Conservation (phyloP, 2,888 invertebrate species). For the Epirrhoe alternata region DNA sequence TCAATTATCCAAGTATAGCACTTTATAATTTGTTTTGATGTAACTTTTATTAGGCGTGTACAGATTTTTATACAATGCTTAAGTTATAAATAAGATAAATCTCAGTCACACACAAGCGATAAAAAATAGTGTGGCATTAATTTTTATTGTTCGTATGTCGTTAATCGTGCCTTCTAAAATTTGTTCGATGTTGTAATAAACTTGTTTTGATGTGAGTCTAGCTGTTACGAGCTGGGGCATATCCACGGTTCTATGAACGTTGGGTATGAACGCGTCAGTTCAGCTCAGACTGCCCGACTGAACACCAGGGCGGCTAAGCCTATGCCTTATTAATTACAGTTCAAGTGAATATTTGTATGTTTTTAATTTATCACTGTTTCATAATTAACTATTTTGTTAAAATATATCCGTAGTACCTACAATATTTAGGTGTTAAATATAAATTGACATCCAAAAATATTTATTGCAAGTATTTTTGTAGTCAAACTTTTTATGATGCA, state of each 20-base stretch:
- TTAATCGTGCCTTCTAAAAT: constrained; percentile 17
- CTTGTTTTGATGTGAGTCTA: constrained; percentile 9
- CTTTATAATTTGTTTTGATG: constrained; percentile 13
- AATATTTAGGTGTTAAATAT: constrained; percentile 9
- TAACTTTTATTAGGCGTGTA: constrained; percentile 20
- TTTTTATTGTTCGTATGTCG: constrained; percentile 17
- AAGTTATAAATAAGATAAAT: constrained; percentile 17
- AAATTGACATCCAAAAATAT: constrained; percentile 21
- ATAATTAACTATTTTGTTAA: constrained; percentile 6
- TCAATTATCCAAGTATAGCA: constrained; percentile 2
- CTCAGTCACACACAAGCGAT: constrained; percentile 9
- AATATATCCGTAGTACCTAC: constrained; percentile 8
- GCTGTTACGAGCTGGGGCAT: background rate
- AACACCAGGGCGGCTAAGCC: background rate
- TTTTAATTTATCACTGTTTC: constrained; percentile 9
- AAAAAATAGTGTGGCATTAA: constrained; percentile 10
- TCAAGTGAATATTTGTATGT: background rate
- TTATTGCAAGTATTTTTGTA: constrained; percentile 8
- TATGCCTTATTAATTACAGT: background rate
- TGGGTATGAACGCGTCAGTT: background rate
- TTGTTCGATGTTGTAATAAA: background rate
- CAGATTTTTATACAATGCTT: constrained; percentile 16
- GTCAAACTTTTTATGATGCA: background rate
- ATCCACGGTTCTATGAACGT: background rate
- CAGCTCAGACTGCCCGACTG: background rate